phyloP scores from a whole-genome alignment of 2,113 vertebrate species.

The Cyphomyrus plagiostoma region DNA sequence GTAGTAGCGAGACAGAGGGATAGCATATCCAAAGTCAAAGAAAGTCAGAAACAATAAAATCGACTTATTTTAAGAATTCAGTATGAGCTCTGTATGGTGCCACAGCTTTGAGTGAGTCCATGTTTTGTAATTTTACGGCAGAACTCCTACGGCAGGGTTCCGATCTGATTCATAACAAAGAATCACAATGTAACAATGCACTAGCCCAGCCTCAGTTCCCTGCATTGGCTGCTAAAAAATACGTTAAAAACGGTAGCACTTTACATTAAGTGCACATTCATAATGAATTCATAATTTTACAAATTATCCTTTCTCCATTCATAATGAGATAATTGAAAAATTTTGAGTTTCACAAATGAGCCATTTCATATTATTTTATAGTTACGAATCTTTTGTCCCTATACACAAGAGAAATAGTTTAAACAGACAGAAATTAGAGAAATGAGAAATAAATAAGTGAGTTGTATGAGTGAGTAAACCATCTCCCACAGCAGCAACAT shows the following conservation, averaged over 20 bases:
- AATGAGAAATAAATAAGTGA: background rate
- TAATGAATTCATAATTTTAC: no score
- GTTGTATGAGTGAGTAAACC: background rate
- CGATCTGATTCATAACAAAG: background rate
- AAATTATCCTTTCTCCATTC: background rate
- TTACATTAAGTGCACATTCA: no score
- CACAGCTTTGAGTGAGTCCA: background rate
- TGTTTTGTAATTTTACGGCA: background rate
- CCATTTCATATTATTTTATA: background rate
- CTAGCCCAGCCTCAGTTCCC: background rate
- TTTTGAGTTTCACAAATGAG: background rate
- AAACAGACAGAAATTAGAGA: background rate
- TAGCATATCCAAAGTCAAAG: background rate
- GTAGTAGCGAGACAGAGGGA: background rate
- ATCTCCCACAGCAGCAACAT: background rate
- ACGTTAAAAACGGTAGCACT: background rate
- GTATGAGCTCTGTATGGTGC: background rate
- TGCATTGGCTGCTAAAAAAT: background rate
- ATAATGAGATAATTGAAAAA: background rate
- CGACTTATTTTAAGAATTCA: background rate
- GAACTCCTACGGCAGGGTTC: background rate
- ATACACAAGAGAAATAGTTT: background rate
- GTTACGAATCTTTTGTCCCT: background rate
- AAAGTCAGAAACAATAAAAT: constrained; percentile 11
- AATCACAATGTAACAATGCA: background rate